These are phyloP conservation scores for Heliconius hortense DNA, from an alignment of 2,888 invertebrate species.

Conservation along the genomic window DNA sequence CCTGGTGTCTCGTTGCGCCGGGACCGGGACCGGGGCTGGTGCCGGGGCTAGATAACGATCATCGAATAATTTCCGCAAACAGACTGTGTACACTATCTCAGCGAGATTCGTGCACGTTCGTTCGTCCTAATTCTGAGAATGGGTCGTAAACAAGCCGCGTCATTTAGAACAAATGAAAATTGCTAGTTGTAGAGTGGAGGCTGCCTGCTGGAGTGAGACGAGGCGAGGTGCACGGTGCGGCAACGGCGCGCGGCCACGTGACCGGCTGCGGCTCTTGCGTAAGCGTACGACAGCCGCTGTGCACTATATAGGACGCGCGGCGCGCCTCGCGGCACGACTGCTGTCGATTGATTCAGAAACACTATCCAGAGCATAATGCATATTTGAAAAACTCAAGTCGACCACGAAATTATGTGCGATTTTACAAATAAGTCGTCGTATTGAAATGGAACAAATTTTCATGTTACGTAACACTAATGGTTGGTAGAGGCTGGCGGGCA, in stretches of 20 bases:
- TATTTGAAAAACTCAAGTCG: neutral
- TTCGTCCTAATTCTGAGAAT: slow-evolving; percentile 71
- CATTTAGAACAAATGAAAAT: slow-evolving; percentile 78
- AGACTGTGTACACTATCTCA: slow-evolving; percentile 41
- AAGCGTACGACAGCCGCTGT: slow-evolving; percentile 72
- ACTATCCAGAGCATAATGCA: neutral
- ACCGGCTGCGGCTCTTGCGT: slow-evolving; percentile 77
- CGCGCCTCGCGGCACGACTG: no score
- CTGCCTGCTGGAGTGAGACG: slow-evolving; percentile 66
- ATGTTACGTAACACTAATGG: slow-evolving; percentile 29
- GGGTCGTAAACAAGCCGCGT: slow-evolving; percentile 71
- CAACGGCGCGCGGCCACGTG: slow-evolving; percentile 78
- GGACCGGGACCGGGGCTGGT: no score
- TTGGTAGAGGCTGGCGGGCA: slow-evolving; percentile 45
- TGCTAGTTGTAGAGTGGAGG: slow-evolving; percentile 66
- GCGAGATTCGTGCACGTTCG: slow-evolving; percentile 53
- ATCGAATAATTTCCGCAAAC: slow-evolving; percentile 48
- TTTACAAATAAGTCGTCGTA: neutral
- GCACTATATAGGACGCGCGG: slow-evolving; percentile 27
- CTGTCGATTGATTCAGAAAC: slow-evolving; percentile 52
- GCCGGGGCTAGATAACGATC: slow-evolving; percentile 15
- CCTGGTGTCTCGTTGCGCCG: neutral
- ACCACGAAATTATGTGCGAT: neutral
- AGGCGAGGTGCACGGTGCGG: slow-evolving; percentile 60
- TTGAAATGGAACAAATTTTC: slow-evolving; percentile 26